Evolutionary conservation across 2,888 invertebrate genomes (phyloP), one percentile per base, ranked within the genome.

Genomic region (Drosophila paucipuncta): DNA sequence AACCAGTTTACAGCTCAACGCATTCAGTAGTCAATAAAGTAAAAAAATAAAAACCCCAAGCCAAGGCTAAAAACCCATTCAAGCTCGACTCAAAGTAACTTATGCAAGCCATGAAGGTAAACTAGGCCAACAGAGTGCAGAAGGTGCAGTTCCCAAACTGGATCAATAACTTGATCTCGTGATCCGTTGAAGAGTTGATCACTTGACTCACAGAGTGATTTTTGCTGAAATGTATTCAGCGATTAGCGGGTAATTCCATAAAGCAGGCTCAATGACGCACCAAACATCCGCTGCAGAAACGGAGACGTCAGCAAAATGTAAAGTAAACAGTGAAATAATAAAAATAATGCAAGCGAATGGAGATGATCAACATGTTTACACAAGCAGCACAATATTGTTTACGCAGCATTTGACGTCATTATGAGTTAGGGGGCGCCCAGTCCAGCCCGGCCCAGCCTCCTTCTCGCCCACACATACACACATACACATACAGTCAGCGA

Each of bases 291-390:
- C 62, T 33, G 53, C 49, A 35, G 1, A n/a, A n/a, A 16, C 22
- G 47, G 16, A 47, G 47, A 43, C 79, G 75, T 78, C 70, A 78
- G 43, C 58, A 53, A 49, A 50, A 50, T 13, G n/a, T 30, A 9
- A 66, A 58, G 53, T 55, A 64, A 73, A 69, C 64, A 69, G 50
- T 50, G 22, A 62, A 31, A 22, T 16, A 53, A 11, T 16, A 54
- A 16, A 5, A 35, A 35, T 25, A 54, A 47, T 59, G 52, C 64
- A 63, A 71, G 68, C 62, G 66, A 47, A 9, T 47, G 39, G 31
- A 65, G 65, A 57, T n/a, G 63, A 82, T 77, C 78, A 80, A 78
- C 76, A 78, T 73, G 80, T 84, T 78, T 72, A 65, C 69, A 73
- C 41, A 39, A 39, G 62, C 41, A 16, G 22, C 47, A 47, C 22